Base-by-base conservation (phyloP, 1,140 invertebrate species). In the Mycetomoellerius zeteki region DNA sequence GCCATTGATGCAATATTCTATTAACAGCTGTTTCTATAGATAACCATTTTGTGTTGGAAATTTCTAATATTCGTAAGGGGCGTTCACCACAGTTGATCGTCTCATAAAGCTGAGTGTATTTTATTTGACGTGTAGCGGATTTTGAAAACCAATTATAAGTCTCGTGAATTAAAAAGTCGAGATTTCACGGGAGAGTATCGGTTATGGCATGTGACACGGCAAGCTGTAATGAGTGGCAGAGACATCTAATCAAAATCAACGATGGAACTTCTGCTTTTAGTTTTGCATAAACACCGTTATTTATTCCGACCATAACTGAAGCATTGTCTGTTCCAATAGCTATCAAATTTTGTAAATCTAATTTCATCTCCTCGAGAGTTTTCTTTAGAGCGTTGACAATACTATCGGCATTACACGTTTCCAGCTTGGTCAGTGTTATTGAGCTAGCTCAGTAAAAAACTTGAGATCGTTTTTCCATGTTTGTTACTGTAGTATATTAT, bases 91-190 rank as follows among this genome's bases (percentile, higher is more conserved):
- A 65, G 8, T 65, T 65, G 0, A 65, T 65, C 8, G 64, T 37
- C 16, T 65, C 30, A 16, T 65, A 65, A 65, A 37, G 19, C 30
- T 65, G 64, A 37, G 19, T 65, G 0, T 65, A 65, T 65, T 65
- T 65, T 37, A 65, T 12, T 65, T 65, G 64, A 65, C 64, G 19
- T 2, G 37, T 12, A 37, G 64, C 7, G 30, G 64, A 65, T 65
- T 65, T 65, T 30, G 64, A 37, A 65, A 65, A 65, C 64, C 64
- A 65, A 65, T 65, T 65, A 65, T 65, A 65, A 8, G 64, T 65
- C 1, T 65, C 64, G 12, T 65, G 64, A 65, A 65, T 37, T 65
- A 65, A 37, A 65, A 65, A 65, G 1, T 65, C 30, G 8, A 65
- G 30, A 65, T 65, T 65, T 37, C 64, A 8, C 30, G 33, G 64